Evolutionary conservation across 2,888 invertebrate species (phyloP), one percentile per base, ranked within the genome.

Genomic region (Parnassius apollo): DNA sequence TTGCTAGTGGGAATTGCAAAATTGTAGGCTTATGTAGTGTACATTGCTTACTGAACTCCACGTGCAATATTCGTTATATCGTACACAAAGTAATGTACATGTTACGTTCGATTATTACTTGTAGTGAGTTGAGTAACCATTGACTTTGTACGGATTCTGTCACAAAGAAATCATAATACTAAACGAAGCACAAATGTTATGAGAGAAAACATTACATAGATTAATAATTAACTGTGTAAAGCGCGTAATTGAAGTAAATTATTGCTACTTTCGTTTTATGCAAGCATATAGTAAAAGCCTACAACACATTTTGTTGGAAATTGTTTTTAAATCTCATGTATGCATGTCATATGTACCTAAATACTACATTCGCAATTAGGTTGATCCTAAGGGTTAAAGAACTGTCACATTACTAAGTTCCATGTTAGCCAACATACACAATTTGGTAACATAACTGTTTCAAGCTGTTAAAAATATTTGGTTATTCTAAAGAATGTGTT

Each of bases 111-210:
- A 59, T 61, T 62, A 53, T 65, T 57, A 66, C 64, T 59, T 56
- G 61, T 56, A 49, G 53, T 57, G 35, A 9, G 51, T 60, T 48
- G 44, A 60, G 51, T 42, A 45, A 60, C 51, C 53, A 49, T 57
- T 52, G 42, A 56, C 63, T 46, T 48, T 59, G 53, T 63, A 57
- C 57, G 25, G 51, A 57, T 61, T 68, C 62, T 66, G 66, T 66
- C 66, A 68, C 68, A 66, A 68, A 66, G 63, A 63, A 63, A 61
- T 62, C 63, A 62, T 59, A 62, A 66, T 66, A 64, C 22, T 65
- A 62, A 66, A 66, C 62, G 63, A 66, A 61, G 59, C 65, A 66
- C 57, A 65, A 65, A 66, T 62, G 57, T 64, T 63, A 65, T 66
- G 66, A 62, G 65, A 61, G 49, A 59, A 35, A 48, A 56, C 51